These are phyloP conservation scores for Zeugodacus cucurbitae DNA, from an alignment of 1,140 invertebrate genomes.

Conservation along the genomic window DNA sequence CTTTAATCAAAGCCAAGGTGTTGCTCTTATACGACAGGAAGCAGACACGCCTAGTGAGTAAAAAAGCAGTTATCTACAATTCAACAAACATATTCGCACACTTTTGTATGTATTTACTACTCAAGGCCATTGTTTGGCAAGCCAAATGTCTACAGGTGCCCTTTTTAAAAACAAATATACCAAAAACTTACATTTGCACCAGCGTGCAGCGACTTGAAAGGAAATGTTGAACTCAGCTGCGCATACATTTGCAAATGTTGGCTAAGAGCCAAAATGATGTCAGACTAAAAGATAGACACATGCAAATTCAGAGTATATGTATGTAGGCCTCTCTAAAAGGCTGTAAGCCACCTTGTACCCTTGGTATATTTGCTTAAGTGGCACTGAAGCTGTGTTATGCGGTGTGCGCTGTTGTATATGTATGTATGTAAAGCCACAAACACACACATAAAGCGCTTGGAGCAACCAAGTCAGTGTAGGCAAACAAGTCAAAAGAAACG, in stretches of 20 bases:
- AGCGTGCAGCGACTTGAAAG: background rate
- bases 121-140: background rate
- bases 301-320: background rate
- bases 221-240: background rate
- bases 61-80: background rate
- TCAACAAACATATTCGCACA: background rate
- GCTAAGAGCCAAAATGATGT: background rate
- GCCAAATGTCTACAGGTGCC: background rate
- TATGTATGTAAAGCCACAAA: background rate
- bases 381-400: background rate
- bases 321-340: background rate
- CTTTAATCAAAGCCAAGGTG: background rate
- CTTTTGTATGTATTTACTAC: background rate
- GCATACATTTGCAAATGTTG: background rate
- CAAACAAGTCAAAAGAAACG: conserved; percentile 4
- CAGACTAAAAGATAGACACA: background rate
- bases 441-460: background rate
- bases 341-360: background rate
- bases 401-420: background rate
- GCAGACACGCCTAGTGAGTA: background rate
- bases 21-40: background rate
- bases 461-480: background rate
- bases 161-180: background rate
- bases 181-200: background rate
- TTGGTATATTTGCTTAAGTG: background rate